Base-by-base conservation (phyloP, 2,888 invertebrate species). In the Chrysotoxum bicinctum region DNA sequence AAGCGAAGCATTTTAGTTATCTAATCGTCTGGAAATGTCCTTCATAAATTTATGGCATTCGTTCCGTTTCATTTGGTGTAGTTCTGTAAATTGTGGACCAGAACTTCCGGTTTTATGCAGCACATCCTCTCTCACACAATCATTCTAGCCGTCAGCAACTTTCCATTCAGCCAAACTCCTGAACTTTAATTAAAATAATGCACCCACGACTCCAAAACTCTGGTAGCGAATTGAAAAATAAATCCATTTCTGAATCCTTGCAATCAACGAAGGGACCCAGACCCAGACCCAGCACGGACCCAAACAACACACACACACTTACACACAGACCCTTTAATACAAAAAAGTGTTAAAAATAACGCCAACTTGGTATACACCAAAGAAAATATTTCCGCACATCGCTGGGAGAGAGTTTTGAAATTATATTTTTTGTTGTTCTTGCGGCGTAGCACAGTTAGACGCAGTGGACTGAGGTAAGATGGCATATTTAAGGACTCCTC, bases 181-280 rank as follows among this genome's bases (percentile, higher is more conserved):
- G 76, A 81, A 81, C 76, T 85, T 85, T 85, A 85, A 85, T 85
- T 85, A 85, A 85, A 85, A 85, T 85, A 85, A 85, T 85, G 85
- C 85, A 85, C 85, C 81, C 85, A 76, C 76, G 68, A 73, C 52
- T 16, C 58, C 26, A 68, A 73, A 76, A 45, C 43, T 45, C 19
- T 54, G 60, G 54, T 68, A 68, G 64, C 60, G 85, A 85, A 85
- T 85, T 81, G 85, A 85, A 85, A 81, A 73, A 81, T 85, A 85
- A 85, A 81, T 80, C 84, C 69, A 85, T 72, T 85, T 80, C 50
- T 70, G 60, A 64, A 79, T 85, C 76, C 84, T 75, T 35, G 58
- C 75, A 80, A 73, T 80, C 85, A 72, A 75, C 32, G 79, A 73
- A 64, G 50, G 80, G 80, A 76, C 76, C 30, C 40, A 72, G 50